Base-by-base conservation (phyloP, 1,140 invertebrate genomes). In the Maconellicoccus hirsutus region DNA sequence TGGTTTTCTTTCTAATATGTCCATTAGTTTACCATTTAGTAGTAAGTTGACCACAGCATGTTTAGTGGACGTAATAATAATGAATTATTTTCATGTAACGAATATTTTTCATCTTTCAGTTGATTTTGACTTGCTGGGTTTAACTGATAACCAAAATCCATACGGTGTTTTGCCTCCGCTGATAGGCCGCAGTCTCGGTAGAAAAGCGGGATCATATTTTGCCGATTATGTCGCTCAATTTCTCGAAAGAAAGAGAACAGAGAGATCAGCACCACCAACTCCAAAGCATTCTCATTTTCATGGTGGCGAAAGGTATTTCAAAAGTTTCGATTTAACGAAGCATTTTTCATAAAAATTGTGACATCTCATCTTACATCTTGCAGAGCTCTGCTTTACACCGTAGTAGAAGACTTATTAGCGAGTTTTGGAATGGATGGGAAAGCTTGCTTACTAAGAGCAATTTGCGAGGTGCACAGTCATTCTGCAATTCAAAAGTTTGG, bases 131-230 rank as follows among this genome's bases (percentile, higher is more conserved):
- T 88, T 89, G 76, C 76, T 93, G 71, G 90, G 90, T 10, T 75
- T 92, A 75, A 92, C 90, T 6, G 90, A 92, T 74, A 91, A 92
- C 75, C 87, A 91, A 76, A 93, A 92, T 80, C 90, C 90, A 0
- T 88, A 89, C 75, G 90, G 90, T 4, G 85, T 85, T n/a, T 77
- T 92, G 38, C 89, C 89, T 0, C 85, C 88, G 1, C 63, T 82
- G 19, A 84, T 91, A 70, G 87, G 86, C 0, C 78, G 86, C 70
- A 87, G 87, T 3, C 85, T 90, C 81, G 80, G 80, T 4, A 85
- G 89, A 10, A 83, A 85, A 66, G 82, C 86, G 21, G 88, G 88
- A 0, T 86, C 86, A 0, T 82, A 85, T 61, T 81, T 88, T 77
- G 85, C 85, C 0, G 84, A 90, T 71, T 91, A 90, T 75, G 84